Base-by-base conservation (phyloP, 2,888 invertebrate genomes). In the Drosophila setosimentum region DNA sequence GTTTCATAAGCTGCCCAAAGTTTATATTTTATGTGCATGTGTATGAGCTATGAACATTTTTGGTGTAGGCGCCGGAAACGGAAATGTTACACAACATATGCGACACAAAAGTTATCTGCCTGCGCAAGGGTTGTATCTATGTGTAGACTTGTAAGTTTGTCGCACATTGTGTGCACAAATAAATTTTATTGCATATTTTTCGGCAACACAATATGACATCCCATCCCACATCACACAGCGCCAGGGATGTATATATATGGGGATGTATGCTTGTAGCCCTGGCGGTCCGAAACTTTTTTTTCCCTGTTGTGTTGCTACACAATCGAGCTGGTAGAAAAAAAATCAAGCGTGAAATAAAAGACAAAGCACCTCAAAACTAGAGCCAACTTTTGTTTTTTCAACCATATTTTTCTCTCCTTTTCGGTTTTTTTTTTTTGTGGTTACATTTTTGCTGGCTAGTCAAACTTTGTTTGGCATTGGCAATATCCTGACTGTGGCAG, bases 171-270 rank as follows among this genome's bases (percentile, higher is more conserved):
- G 67, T 79, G 73, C 50, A 55, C 69, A 76, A 83, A 89, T 89
- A 87, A 80, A 84, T 84, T 87, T 90, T 83, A 90, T 87, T 90
- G 89, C 90, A 89, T 84, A 87, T 87, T 87, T 90, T 79, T 90
- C 68, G 90, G 89, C 89, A 45, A 24, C 24, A 82, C 85, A 89
- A 87, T 60, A 76, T 83, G 84, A 79, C 84, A 83, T 71, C 63
- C 37, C 49, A 62, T 42, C 62, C 49, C 42, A 54, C n/a, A n/a
- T n/a, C n/a, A 48, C 63, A 72, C 68, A 70, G 68, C 37, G 30
- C 49, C 69, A 66, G 50, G 51, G 58, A 53, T 64, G 72, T 72
- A 68, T 82, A 55, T 61, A 45, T 18, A 35, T 7, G 24, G 27
- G n/a, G n/a, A n/a, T 37, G 5, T 37, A 7, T 48, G 24, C n/a